These are phyloP conservation scores for Aphrocallistes beatrix DNA, from an alignment of 37 sponge, comb jelly and placozoan genomes.

Conservation along the genomic window DNA sequence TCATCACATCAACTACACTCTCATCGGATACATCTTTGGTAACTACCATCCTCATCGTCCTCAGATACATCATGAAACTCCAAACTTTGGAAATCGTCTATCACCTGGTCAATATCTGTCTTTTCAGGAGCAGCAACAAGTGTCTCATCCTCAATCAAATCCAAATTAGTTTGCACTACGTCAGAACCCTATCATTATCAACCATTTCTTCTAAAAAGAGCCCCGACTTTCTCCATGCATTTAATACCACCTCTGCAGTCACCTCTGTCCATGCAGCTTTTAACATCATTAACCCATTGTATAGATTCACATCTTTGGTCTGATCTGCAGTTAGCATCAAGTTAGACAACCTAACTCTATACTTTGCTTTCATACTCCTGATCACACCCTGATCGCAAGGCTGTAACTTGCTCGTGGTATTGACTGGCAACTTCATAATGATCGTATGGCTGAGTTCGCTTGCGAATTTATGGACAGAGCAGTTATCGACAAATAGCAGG, in stretches of 20 bases:
- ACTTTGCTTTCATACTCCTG: constrained; percentile 20
- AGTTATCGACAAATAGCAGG: constrained; percentile 26
- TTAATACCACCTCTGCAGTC: not conserved
- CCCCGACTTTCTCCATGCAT: not conserved
- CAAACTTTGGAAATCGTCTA: no score
- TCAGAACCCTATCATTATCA: no score
- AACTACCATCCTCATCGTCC: no score
- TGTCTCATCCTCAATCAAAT: no score
- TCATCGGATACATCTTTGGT: no score
- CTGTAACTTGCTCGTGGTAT: constrained; percentile 23
- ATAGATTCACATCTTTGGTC: not conserved
- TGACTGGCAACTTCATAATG: constrained; percentile 17
- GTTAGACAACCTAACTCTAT: not conserved
- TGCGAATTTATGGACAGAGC: constrained; percentile 21
- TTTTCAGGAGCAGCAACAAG: no score
- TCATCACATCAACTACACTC: no score
- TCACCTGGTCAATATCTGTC: no score
- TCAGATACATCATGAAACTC: no score
- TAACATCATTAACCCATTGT: not conserved
- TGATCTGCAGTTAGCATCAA: not conserved
- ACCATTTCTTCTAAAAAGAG: not conserved
- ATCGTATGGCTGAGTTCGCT: no score
- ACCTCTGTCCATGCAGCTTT: not conserved
- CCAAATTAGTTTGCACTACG: no score
- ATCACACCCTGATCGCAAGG: constrained; percentile 30